Base-by-base conservation (phyloP, 2,797 vertebrate genomes). In the Gambelia wislizenii region DNA sequence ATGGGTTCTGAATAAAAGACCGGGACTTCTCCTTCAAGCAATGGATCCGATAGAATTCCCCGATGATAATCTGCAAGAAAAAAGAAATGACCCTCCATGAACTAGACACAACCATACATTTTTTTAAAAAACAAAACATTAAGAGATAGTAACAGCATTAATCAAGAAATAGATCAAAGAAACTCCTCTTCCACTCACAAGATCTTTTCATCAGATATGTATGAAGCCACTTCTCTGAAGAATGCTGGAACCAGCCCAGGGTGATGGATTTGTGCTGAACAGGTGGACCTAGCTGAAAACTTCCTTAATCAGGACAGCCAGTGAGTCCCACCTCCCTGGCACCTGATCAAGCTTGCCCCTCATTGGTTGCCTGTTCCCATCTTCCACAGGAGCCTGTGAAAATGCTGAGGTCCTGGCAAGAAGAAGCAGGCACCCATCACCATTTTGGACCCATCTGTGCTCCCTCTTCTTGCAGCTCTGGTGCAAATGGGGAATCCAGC, bases 1-100 rank as follows among this genome's bases (percentile, higher is more conserved):
- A 99, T 3, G 98, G 98, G 93, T 99, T 99, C 93, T 98, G 98
- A 54, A 99, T 96, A 1, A 99, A 98, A 0, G 98, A 99, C 77
- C 97, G 98, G 0, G 98, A 98, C 87, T 98, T 98, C 92, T 98
- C 98, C 88, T 98, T 98, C 90, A 99, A 97, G 89, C 98, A 98
- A 90, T 98, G 97, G 96, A 99, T 98, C 93, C 98, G 98, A 97
- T 98, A 99, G 96, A 98, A 98, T 92, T 99, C 99, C 47, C 98
- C 98, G 0, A 98, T 98, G 90, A 98, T 98, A 80, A 99, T 99
- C 99, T 99, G 96, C 42, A 95, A 91, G 52, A 44, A 80, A 56
- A 79, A 0, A 89, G 47, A 14, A 69, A 56, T 72, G 33, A 0
- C 0, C 33, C 0, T 6, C 3, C 36, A 36, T 79, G 61, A 10